Base-by-base conservation (phyloP, 2,113 vertebrate genomes). In the Hyperopisus bebe region DNA sequence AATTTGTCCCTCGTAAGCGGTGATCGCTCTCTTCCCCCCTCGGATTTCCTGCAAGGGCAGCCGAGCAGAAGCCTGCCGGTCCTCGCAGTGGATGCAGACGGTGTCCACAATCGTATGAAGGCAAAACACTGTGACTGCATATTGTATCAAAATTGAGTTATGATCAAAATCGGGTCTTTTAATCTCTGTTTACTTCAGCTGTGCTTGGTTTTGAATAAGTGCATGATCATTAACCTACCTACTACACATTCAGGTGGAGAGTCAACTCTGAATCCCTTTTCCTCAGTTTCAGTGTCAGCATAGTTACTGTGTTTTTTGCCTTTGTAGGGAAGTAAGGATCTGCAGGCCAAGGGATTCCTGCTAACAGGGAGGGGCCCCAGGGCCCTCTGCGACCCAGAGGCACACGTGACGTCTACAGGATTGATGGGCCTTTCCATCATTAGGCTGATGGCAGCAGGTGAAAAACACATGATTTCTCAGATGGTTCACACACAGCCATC, bases 21-120 rank as follows among this genome's bases (percentile, higher is more conserved):
- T 92, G 93, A 96, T 95, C 93, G 93, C 93, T 95, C 95, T 93
- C 92, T 94, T 74, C 92, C 94, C 94, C 94, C 94, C 91, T 91
- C 88, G 51, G 46, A 90, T 55, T 77, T 89, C 86, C 90, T 3
- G 83, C 89, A 88, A 91, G 93, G 93, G 94, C 91, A 53, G 90
- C 55, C 88, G 90, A 80, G 92, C 91, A 11, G 47, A 55, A 35
- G 83, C 47, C 44, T 6, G 39, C 19, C n/a, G 82, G 82, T n/a
- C 82, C 42, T 85, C 82, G 0, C 9, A 13, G 83, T 27, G 47
- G n/a, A 10, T 48, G 83, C 42, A 10, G 8, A 86, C 46, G 3
- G 44, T 6, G 46, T 50, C 24, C 83, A 44, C 82, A 24, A 24
- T 21, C 3, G 7, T n/a, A 62, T 8, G 7, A 62, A 62, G 55